A percentile compares a stretch with the other conserved stretches of the same genome.
Conservation (phyloP, 2,888 invertebrate species). For the Drosophila kanekoi region DNA sequence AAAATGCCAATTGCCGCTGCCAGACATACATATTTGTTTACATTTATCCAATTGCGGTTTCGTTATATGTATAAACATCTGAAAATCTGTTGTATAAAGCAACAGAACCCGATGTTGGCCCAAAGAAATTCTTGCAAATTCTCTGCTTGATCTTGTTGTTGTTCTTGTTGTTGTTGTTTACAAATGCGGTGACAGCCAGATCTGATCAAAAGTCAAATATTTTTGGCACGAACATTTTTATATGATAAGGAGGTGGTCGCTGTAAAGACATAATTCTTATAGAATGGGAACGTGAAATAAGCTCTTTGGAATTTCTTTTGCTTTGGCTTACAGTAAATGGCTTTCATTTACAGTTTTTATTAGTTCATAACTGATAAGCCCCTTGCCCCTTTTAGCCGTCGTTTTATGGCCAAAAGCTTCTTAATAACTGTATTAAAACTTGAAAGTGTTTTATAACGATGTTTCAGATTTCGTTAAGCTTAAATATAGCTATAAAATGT, state of each 20-base stretch:
- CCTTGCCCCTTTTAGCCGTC: not conserved
- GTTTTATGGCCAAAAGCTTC: not conserved
- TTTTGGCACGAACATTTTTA: conserved; percentile 19
- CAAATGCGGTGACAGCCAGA: conserved; percentile 34
- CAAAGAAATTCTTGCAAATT: conserved; percentile 24
- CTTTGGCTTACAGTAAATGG: no score
- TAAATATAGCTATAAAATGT: no score
- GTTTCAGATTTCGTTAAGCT: no score
- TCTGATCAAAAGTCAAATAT: conserved; percentile 14
- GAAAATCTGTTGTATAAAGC: conserved; percentile 25
- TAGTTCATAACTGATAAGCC: not conserved
- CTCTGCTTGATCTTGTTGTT: no score
- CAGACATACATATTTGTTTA: conserved; percentile 52
- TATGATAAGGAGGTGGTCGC: not conserved
- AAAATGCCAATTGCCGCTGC: conserved; percentile 45
- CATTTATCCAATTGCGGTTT: conserved; percentile 48
- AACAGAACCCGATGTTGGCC: conserved; percentile 26
- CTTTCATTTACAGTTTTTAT: no score
- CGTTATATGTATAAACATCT: conserved; percentile 46
- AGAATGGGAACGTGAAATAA: not conserved
- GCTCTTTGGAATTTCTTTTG: not conserved
- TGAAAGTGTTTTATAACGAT: no score
- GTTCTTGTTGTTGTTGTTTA: conserved; percentile 24
- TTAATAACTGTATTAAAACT: not conserved
- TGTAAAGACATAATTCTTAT: not conserved